These are phyloP conservation scores for Syrmaticus mikado DNA, from an alignment of 2,113 vertebrate species.

Conservation along the genomic window DNA sequence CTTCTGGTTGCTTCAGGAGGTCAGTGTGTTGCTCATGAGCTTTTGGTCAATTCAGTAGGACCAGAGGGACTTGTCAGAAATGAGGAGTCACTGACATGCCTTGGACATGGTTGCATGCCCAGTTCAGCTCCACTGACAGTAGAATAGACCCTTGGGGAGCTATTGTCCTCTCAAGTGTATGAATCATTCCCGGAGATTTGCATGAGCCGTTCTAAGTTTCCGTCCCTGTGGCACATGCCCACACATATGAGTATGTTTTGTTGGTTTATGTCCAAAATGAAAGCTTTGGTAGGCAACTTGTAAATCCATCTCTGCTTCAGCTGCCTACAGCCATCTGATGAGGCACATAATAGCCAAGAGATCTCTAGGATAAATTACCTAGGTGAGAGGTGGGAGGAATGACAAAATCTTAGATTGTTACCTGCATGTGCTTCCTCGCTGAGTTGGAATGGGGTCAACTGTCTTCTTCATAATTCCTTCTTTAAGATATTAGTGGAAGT, in stretches of 20 bases:
- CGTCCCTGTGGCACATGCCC: not conserved
- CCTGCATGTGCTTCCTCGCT: not conserved
- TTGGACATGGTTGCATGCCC: not conserved
- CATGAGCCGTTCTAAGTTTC: not conserved
- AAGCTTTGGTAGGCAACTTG: not conserved
- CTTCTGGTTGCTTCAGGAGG: not conserved
- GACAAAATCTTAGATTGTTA: not conserved
- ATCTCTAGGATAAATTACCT: not conserved
- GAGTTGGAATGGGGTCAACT: not conserved
- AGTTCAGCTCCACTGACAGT: not conserved
- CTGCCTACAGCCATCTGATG: not conserved
- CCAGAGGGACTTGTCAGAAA: not conserved
- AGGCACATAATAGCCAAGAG: not conserved
- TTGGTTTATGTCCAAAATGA: not conserved
- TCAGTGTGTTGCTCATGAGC: not conserved
- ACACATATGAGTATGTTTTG: not conserved
- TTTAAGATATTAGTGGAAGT: not conserved
- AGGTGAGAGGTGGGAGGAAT: not conserved
- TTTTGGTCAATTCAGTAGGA: not conserved
- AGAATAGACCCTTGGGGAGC: not conserved
- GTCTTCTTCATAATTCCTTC: not conserved
- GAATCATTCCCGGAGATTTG: slow-evolving; percentile 1
- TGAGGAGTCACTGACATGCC: not conserved
- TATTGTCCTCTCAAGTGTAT: not conserved
- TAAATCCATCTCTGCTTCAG: not conserved